Base-by-base conservation (phyloP, 2,888 invertebrate species). In the Agapostemon virescens region DNA sequence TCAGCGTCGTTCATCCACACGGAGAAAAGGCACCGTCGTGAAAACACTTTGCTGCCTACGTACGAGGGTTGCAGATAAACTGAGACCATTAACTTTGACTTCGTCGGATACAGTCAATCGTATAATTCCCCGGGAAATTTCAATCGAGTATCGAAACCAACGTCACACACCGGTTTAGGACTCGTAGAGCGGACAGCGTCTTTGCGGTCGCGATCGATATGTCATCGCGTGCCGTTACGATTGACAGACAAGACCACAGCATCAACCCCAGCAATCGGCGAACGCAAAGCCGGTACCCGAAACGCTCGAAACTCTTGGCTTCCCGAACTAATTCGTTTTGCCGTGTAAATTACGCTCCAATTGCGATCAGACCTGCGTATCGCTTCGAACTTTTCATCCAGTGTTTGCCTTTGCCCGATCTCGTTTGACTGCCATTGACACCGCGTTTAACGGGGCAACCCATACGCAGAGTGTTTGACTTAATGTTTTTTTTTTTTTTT, bases 241-340 rank as follows among this genome's bases (percentile, higher is more conserved):
- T 74, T 85, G 86, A 83, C 85, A 77, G 67, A 83, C 76, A 76
- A 63, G 30, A 85, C 86, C 86, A 58, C 83, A 80, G 67, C 77
- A 74, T 72, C 84, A 71, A 76, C 81, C 78, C 78, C 33, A 69
- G 81, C 84, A 84, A 85, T 86, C 84, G 73, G 77, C 77, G 82
- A 89, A 86, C 80, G 79, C 81, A 79, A 86, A 84, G 81, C 79
- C 73, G 73, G 84, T 79, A 45, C 17, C 17, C 38, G 72, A 45
- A 58, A 77, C 72, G 76, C 55, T 78, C 64, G 77, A 58, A 38
- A 45, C 74, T 36, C 64, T 69, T 69, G 52, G 26, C 63, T 64
- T 23, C 33, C 36, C 15, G 30, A 64, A 55, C 42, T 69, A 77
- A 77, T 77, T 64, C 64, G 64, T 76, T 69, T 77, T 20, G 15